Evolutionary conservation across 2,888 invertebrate species (phyloP).

Genomic region (Blastobasis lacticolella): DNA sequence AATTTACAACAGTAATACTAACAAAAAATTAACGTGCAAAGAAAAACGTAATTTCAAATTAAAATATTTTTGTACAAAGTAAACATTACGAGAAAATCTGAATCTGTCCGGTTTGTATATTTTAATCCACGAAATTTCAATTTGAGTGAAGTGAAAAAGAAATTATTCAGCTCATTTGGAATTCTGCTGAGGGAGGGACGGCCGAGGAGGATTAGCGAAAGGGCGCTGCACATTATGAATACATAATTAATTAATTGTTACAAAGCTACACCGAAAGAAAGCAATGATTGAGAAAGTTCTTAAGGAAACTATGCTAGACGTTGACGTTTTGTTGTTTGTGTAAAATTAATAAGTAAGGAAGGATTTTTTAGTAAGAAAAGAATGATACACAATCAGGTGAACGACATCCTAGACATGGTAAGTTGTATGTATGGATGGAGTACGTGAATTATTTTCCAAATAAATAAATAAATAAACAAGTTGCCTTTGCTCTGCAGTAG

Average conservation of each 20-base stretch:
- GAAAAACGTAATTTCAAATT: too few relatives aligned
- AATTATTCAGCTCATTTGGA: constrained; percentile 17
- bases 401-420: too few relatives aligned
- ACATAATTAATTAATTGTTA: constrained; percentile 17
- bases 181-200: constrained; percentile 18
- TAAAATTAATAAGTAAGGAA: too few relatives aligned
- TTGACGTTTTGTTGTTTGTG: too few relatives aligned
- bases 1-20: too few relatives aligned
- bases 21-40: too few relatives aligned
- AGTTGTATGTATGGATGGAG: too few relatives aligned
- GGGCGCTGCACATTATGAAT: constrained; percentile 20
- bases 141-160: background rate
- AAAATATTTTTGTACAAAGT: too few relatives aligned
- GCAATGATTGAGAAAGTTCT: constrained; percentile 3
- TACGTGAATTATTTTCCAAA: too few relatives aligned
- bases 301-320: too few relatives aligned
- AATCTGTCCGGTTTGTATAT: background rate
- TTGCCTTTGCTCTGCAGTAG: too few relatives aligned
- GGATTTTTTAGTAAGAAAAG: constrained; percentile 7
- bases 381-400: constrained; percentile 11
- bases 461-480: too few relatives aligned
- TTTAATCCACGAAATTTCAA: background rate
- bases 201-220: constrained; percentile 18
- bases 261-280: constrained; percentile 3
- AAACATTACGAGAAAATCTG: background rate